Conservation (phyloP, 2,888 invertebrate genomes). For the Lasiommata megera region DNA sequence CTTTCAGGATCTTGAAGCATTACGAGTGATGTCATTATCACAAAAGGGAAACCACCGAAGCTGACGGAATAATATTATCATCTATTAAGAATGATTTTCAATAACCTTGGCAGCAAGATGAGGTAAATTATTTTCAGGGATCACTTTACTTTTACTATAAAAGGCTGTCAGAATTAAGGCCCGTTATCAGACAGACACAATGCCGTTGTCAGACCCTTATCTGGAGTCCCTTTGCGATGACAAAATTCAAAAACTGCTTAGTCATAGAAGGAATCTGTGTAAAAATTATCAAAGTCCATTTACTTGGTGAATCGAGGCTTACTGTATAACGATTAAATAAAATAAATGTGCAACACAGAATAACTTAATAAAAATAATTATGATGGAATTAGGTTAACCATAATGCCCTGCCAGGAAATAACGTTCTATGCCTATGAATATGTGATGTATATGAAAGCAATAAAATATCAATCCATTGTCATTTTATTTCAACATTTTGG, state of each 20-base stretch:
- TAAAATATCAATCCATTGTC: no score
- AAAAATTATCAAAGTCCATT: conserved; percentile 6
- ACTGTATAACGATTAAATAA: no score
- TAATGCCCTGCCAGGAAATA: no score
- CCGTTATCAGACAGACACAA: conserved; percentile 19
- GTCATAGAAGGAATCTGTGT: neutral
- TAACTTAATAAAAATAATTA: no score
- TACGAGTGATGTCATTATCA: neutral
- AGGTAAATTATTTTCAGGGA: conserved; percentile 11
- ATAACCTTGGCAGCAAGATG: neutral
- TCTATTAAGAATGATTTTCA: neutral
- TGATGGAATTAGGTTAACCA: no score
- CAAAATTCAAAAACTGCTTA: conserved; percentile 18
- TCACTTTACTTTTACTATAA: conserved; percentile 13
- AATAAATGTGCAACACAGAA: no score
- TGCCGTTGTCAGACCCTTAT: conserved; percentile 27
- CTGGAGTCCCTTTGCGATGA: conserved; percentile 15
- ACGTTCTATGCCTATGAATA: no score
- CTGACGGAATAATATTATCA: neutral
- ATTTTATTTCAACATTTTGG: no score
- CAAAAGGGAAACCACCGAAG: neutral
- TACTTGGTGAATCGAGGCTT: neutral
- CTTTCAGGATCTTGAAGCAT: neutral
- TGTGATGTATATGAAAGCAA: no score
- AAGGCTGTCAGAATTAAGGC: conserved; percentile 14